Evolutionary conservation across 2,888 invertebrate species (phyloP), one percentile per base, ranked within the genome.

Genomic region (Drosophila melanosoma): DNA sequence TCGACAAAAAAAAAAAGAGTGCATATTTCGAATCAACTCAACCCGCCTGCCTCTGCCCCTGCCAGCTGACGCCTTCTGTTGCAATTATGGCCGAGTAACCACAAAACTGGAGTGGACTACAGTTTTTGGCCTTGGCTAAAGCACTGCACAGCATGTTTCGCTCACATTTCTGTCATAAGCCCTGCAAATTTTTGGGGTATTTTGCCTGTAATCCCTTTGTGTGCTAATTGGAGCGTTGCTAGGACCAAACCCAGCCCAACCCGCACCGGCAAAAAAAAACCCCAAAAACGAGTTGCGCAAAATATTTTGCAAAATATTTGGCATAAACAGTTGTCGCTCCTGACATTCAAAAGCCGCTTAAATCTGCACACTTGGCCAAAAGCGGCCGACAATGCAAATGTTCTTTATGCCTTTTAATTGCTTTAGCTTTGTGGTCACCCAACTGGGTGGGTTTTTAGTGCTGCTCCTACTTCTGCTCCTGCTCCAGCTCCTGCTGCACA

Each of bases 161-260:
- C 66, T 64, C 40, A 68, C 59, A 48, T 33, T 38, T 59, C 57
- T 23, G 48, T 68, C 45, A 61, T 66, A 76, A 74, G 53, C 70
- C 64, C 63, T n/a, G 35, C 45, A 75, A 58, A 56, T 63, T 76
- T 83, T 83, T 81, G 71, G 71, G 86, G 70, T 61, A 82, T 76
- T 86, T 85, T 52, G 69, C 36, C 69, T 61, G 68, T 85, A 85
- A 85, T 87, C 85, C 85, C 81, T 85, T 85, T 85, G 83, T 84
- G 87, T 84, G 84, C 84, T 85, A 85, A 85, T 85, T 85, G 85
- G 84, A 87, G 83, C 84, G 80, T 86, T 85, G 74, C 74, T 75
- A 74, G 67, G 49, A 60, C 72, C 79, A 76, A 29, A 29, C 29
- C 15, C n/a, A 7, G 7, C 26, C 1, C 2, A 26, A 1, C 26